Base-by-base conservation (phyloP, 2,113 vertebrate genomes). In the Monopterus albus region DNA sequence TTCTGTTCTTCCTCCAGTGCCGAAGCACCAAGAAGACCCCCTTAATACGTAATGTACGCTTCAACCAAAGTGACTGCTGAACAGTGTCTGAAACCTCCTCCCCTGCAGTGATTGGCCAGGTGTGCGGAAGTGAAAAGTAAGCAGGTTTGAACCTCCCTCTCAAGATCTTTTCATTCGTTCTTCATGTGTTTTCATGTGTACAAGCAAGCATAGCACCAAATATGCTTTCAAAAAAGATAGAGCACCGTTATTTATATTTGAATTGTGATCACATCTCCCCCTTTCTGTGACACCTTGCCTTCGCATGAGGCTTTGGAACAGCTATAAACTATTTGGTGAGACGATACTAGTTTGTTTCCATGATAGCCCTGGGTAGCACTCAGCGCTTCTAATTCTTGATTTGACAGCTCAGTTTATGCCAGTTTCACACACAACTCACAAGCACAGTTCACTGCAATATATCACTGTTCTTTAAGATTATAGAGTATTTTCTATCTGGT, bases 391-490 rank as follows among this genome's bases (percentile, higher is more conserved):
- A 10, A 39, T 49, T 64, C 29, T 56, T 6, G 2, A 17, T 38
- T 47, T 47, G 25, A 38, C 36, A 52, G 23, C 45, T 43, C 12
- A 12, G 29, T 39, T 56, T 43, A 28, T 7, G 7, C 6, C n/a
- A 60, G 14, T n/a, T 73, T 6, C n/a, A 51, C 9, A 66, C 15
- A 33, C 2, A 7, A 11, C 17, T 25, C 52, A 6, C 14, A 47
- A 33, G 4, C n/a, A 75, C 9, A 59, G 21, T 7, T 28, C 43
- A 26, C 6, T 49, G 21, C 33, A 52, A 31, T 65, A 53, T 67
- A 36, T 56, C 43, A 15, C 25, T 26, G 36, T 46, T 62, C 26
- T 58, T 55, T 31, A 53, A 40, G 29, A 46, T 43, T n/a, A 49
- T 18, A 64, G 7, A 47, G 45, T 31, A 26, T 52, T 15, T 46